Evolutionary conservation across 1,140 invertebrate genomes (phyloP), one percentile per base, ranked within the genome.

Genomic region (Calliopsis andreniformis): DNA sequence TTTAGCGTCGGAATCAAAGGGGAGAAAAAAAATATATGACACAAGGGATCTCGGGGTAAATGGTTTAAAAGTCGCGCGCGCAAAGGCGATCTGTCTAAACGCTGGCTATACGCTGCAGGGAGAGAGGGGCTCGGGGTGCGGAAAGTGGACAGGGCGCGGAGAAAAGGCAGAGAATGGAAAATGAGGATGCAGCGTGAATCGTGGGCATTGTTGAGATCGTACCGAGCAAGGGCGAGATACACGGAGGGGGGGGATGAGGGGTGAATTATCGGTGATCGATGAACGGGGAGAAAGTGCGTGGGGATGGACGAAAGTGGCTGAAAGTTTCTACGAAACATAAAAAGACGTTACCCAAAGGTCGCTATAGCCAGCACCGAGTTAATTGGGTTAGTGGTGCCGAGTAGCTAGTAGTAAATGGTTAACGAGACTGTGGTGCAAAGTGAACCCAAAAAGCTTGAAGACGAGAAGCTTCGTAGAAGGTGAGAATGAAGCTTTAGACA

Each of bases 31-130:
- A 75, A 75, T 56, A 75, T 66, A 75, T 75, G 20, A 20, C 63
- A 56, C 71, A 75, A 75, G 43, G 63, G 49, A 32, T 55, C 42
- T 7, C 51, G 51, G 35, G 45, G 49, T 73, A 73, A 73, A 73
- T 56, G 62, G 62, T 43, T 66, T 66, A 73, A 73, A 66, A 61
- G n/a, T n/a, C n/a, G 43, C 49, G 7, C 25, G 8, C 35, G 47
- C 14, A 56, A 66, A 73, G 62, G 51, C 28, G 51, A 39, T n/a
- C 39, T 51, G 28, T 32, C 62, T 61, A 45, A 56, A 55, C 47
- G 30, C 35, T 58, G 30, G 55, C 55, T 28, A 4, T 8, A 2
- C 49, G 2, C 51, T 2, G 3, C 59, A 25, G 14, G 28, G 59
- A 43, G 53, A 66, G 28, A 66, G 51, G 49, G 35, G 1, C 55